Evolutionary conservation across 2,113 vertebrate species (phyloP).

Genomic region (Actenoides lindsayi): DNA sequence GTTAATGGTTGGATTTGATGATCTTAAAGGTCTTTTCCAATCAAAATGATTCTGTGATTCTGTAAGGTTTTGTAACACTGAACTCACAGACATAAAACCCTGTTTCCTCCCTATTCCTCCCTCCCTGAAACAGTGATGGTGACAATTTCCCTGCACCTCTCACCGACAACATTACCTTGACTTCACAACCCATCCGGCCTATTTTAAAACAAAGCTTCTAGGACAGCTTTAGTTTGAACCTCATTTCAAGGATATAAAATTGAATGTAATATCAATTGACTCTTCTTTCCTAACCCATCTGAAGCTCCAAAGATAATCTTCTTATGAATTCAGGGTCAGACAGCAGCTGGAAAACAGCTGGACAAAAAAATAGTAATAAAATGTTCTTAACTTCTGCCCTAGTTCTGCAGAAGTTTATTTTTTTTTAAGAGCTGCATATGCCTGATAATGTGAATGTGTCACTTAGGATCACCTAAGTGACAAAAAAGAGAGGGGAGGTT

Average conservation of each 20-base stretch:
- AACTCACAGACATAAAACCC: background rate
- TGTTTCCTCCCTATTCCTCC: background rate
- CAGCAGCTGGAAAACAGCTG: background rate
- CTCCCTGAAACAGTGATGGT: background rate
- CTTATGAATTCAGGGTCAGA: slow-evolving; percentile 24
- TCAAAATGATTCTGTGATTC: background rate
- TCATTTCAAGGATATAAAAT: background rate
- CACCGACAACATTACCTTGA: fast-evolving
- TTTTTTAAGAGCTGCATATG: background rate
- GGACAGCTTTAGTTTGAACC: background rate
- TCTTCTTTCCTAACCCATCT: background rate
- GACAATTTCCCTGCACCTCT: background rate
- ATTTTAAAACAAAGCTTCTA: background rate
- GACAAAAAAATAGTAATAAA: background rate
- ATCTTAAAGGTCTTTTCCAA: background rate
- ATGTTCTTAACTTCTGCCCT: background rate
- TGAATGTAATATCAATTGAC: background rate
- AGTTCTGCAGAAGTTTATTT: background rate
- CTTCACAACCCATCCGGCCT: background rate
- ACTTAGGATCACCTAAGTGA: background rate
- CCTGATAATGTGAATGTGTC: background rate
- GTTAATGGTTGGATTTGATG: too few relatives aligned
- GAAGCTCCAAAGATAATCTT: slow-evolving; percentile 15
- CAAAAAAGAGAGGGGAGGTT: background rate
- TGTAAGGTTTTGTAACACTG: background rate